Percentiles rank a stretch among this genome's conserved stretches.
Evolutionary conservation across 2,113 vertebrate species (phyloP).

Genomic region (Calypte anna): DNA sequence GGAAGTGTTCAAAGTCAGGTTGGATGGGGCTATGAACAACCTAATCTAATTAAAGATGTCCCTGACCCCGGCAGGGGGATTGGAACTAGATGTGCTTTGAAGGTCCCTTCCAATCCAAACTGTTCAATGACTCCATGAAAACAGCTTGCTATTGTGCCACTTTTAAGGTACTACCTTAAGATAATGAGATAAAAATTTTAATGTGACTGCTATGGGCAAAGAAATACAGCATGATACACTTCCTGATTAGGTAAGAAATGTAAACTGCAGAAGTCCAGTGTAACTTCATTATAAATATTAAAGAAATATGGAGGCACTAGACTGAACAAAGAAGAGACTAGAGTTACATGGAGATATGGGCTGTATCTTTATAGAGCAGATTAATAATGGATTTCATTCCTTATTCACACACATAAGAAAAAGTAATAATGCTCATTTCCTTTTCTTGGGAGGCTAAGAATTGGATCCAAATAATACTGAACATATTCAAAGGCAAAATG

Average conservation of each 20-base stretch:
- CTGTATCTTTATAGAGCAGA: background rate
- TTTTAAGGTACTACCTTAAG: background rate
- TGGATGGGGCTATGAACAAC: background rate
- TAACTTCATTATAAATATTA: background rate
- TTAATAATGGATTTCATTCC: background rate
- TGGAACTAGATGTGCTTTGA: background rate
- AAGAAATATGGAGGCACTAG: background rate
- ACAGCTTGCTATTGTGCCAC: background rate
- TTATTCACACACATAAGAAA: background rate
- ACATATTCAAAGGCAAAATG: background rate
- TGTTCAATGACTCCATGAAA: background rate
- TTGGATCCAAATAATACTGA: background rate
- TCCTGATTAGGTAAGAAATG: background rate
- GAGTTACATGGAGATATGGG: background rate
- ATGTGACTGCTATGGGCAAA: background rate
- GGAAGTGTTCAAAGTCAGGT: background rate
- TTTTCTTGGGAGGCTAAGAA: background rate
- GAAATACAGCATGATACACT: background rate
- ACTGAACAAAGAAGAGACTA: background rate
- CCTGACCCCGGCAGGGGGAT: accelerated
- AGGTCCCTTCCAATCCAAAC: background rate
- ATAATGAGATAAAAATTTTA: background rate
- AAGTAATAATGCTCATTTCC: background rate
- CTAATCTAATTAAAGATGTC: background rate
- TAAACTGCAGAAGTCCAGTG: conserved; percentile 2